Evolutionary conservation across 2,797 vertebrate genomes (phyloP).

Genomic region (Myoxocephalus aenaeus): DNA sequence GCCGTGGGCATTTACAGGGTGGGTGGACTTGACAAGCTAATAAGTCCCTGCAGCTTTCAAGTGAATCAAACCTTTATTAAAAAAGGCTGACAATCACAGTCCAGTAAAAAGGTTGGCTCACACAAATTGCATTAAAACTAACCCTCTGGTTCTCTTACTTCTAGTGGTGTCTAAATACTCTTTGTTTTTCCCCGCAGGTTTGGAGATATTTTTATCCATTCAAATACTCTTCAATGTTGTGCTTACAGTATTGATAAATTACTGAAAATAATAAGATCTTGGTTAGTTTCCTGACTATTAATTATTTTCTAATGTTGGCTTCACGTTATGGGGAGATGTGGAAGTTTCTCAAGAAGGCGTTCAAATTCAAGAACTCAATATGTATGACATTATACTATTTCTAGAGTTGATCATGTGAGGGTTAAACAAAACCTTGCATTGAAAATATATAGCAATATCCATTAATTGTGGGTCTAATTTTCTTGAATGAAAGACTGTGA

Average conservation of each 20-base stretch:
- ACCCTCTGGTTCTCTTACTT: not conserved
- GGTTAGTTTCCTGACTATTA: not conserved
- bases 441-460: not conserved
- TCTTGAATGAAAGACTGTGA: not conserved
- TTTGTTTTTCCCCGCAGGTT: not conserved
- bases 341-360: not conserved
- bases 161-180: not conserved
- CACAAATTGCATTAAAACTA: not conserved
- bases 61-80: slow-evolving; percentile 42
- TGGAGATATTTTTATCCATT: not conserved
- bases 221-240: not conserved
- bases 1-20: slow-evolving; percentile 31
- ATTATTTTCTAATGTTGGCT: not conserved
- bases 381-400: not conserved
- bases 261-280: not conserved
- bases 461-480: not conserved
- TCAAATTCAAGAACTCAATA: not conserved
- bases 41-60: slow-evolving; percentile 37
- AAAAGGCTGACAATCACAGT: slow-evolving; percentile 22
- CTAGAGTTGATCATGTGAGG: not conserved
- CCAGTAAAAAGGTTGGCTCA: slow-evolving; percentile 26
- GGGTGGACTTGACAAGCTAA: slow-evolving; percentile 34
- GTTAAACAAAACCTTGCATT: not conserved
- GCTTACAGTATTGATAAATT: not conserved
- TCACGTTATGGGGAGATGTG: not conserved